Conservation (phyloP, 2,888 invertebrate genomes). For the Acronicta alni region DNA sequence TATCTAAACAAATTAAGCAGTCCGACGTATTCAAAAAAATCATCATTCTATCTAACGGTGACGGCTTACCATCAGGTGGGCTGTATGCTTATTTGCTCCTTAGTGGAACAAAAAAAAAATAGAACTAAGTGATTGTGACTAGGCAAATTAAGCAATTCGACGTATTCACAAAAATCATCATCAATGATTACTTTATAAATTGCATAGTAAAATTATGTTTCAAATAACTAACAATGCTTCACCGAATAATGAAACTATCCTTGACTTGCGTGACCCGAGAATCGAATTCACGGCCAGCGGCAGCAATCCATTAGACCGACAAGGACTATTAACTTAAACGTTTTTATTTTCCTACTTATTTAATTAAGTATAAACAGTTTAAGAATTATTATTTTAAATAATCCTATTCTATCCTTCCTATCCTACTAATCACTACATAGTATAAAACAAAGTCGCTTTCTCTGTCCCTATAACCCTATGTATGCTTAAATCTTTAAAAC, state of each 20-base stretch:
- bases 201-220: conserved; percentile 17
- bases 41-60: neutral
- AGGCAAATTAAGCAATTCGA: too few species aligned
- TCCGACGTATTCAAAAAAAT: neutral
- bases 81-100: too few species aligned
- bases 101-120: too few species aligned
- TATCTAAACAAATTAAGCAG: too few species aligned
- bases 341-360: conserved; percentile 21
- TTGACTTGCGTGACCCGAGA: conserved; percentile 57
- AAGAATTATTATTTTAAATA: too few species aligned
- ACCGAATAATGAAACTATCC: conserved; percentile 36
- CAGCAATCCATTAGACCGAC: conserved; percentile 55
- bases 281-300: conserved; percentile 53
- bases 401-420: too few species aligned
- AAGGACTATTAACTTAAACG: conserved; percentile 45
- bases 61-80: too few species aligned
- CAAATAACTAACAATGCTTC: conserved; percentile 32
- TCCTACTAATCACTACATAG: too few species aligned
- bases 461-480: too few species aligned
- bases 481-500: too few species aligned
- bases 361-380: neutral
- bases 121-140: too few species aligned
- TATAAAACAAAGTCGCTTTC: too few species aligned
- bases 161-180: neutral
- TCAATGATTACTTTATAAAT: conserved; percentile 6